Conservation (phyloP, 1,140 invertebrate genomes). For the Ceratitis capitata region DNA sequence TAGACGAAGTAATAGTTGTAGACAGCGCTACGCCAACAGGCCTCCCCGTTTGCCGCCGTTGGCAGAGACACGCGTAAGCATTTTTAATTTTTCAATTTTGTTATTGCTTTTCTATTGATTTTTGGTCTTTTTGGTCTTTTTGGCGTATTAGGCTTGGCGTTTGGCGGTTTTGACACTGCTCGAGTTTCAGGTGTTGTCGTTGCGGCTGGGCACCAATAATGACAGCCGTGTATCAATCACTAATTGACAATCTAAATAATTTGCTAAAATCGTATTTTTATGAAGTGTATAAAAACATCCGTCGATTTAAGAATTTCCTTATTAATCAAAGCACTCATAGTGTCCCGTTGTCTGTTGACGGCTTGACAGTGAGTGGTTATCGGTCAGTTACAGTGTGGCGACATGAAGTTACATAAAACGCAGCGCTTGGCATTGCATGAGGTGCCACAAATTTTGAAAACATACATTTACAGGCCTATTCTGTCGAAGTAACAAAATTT, state of each 20-base stretch:
- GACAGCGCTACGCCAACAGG: not conserved
- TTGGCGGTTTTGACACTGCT: not conserved
- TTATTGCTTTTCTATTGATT: not conserved
- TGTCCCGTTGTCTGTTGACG: too few relatives aligned
- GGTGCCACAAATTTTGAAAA: not conserved
- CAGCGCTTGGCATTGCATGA: not conserved
- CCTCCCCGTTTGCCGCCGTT: not conserved
- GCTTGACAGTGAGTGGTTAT: too few relatives aligned
- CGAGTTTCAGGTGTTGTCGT: not conserved
- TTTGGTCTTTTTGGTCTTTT: not conserved
- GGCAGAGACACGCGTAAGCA: not conserved
- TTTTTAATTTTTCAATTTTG: not conserved
- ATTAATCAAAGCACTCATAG: too few relatives aligned
- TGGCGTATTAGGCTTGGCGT: not conserved
- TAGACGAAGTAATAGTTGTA: not conserved
- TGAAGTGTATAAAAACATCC: not conserved
- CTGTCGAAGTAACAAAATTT: too few relatives aligned
- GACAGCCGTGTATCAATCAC: not conserved
- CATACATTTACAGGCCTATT: too few relatives aligned
- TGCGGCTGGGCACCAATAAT: not conserved
- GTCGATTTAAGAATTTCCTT: too few relatives aligned
- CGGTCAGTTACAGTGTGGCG: too few relatives aligned
- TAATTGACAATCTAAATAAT: not conserved
- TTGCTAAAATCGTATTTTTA: not conserved
- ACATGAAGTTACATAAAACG: too few relatives aligned